phyloP scores from a whole-genome alignment of 2,888 invertebrate species.

The Parascotia fuliginaria region DNA sequence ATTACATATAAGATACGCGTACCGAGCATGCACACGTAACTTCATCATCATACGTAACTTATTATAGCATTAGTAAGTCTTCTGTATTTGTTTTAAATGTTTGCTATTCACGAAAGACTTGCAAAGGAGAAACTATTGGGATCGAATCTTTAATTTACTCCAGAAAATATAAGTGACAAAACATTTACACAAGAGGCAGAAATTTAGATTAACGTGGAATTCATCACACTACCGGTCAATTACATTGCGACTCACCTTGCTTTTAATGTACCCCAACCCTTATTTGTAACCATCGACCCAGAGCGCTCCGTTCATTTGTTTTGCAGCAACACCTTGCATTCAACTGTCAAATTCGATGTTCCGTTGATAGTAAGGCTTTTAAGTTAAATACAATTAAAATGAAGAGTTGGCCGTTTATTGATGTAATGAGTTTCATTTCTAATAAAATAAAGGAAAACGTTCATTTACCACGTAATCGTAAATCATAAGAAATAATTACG shows the following conservation, averaged over 20 bases:
- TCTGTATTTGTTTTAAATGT: not conserved
- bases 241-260: slow-evolving; percentile 3
- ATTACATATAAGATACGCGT: slow-evolving; percentile 1
- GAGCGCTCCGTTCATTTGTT: slow-evolving; percentile 49
- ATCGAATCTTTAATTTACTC: not conserved
- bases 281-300: slow-evolving; percentile 26
- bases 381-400: slow-evolving; percentile 50
- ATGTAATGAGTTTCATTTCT: slow-evolving; percentile 27
- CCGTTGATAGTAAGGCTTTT: slow-evolving; percentile 55
- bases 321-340: slow-evolving; percentile 54
- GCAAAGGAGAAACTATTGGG: not conserved
- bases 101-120: not conserved
- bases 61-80: not conserved
- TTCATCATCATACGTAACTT: not conserved
- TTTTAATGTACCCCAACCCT: slow-evolving; percentile 31
- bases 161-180: not conserved
- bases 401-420: slow-evolving; percentile 32
- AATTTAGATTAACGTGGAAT: not conserved
- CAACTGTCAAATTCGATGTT: slow-evolving; percentile 65
- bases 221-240: not conserved
- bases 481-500: not conserved
- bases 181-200: not conserved
- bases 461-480: not conserved
- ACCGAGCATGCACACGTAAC: not conserved
- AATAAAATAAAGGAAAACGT: slow-evolving; percentile 11